Evolutionary conservation across 30 jellyfish, hydroid and myxozoan genomes (phyloP).

Genomic region (Pelagia noctiluca): DNA sequence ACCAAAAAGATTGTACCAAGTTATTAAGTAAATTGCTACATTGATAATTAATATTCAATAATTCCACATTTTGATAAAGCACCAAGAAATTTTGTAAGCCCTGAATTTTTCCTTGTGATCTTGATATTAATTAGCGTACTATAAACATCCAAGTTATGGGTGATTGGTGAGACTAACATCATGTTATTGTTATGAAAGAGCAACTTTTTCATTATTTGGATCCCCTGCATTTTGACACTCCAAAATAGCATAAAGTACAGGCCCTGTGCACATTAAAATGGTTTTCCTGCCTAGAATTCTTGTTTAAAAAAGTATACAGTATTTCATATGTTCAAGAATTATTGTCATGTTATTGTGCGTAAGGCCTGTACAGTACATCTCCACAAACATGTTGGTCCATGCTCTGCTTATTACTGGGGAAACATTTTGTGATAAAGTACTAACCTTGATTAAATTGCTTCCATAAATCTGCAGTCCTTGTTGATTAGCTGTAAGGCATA

Average conservation of each 20-base stretch:
- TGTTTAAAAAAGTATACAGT: too few relatives aligned
- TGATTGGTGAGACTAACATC: too few relatives aligned
- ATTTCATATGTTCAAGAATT: too few relatives aligned
- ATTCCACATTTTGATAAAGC: not conserved
- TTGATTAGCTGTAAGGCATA: slow-evolving; percentile 51
- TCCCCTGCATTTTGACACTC: too few relatives aligned
- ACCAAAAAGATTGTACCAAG: slow-evolving; percentile 34
- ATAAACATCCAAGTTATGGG: not conserved
- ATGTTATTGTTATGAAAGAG: too few relatives aligned
- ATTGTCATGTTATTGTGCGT: not conserved
- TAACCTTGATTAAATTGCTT: slow-evolving; percentile 45
- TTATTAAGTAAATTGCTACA: slow-evolving; percentile 32
- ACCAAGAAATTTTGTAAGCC: not conserved
- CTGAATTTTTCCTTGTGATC: slow-evolving; percentile 23
- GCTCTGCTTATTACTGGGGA: slow-evolving; percentile 7
- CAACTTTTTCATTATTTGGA: too few relatives aligned
- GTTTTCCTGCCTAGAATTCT: too few relatives aligned
- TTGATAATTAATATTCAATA: slow-evolving; percentile 19
- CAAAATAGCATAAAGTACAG: too few relatives aligned
- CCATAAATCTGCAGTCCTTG: slow-evolving; percentile 55
- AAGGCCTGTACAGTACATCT: not conserved
- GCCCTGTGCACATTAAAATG: too few relatives aligned
- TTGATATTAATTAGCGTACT: slow-evolving; percentile 1
- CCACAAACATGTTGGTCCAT: not conserved
- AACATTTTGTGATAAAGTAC: not conserved